Evolutionary conservation across 2,797 vertebrate species (phyloP).

Genomic region (Siniperca undulata): DNA sequence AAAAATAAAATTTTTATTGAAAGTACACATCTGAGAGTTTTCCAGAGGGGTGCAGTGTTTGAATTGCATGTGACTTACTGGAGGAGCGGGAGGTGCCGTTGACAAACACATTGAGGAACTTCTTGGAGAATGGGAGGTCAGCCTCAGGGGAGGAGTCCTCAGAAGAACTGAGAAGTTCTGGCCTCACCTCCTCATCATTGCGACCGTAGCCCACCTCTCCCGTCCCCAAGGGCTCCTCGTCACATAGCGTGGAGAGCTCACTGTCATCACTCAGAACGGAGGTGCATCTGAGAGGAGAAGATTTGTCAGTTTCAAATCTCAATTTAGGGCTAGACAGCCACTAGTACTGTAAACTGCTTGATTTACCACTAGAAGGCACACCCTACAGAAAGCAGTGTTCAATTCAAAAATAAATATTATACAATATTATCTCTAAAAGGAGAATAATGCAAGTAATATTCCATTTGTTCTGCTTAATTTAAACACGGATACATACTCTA

Average conservation of each 20-base stretch:
- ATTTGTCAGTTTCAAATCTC: conserved; percentile 9
- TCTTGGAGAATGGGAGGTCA: conserved; percentile 97
- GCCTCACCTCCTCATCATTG: conserved; percentile 73
- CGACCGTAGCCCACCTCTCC: conserved; percentile 79
- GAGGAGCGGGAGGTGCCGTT: conserved; percentile 98
- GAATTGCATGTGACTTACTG: conserved; percentile 86
- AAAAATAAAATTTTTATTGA: background rate
- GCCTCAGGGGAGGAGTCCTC: conserved; percentile 96
- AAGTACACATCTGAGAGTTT: conserved; percentile 5
- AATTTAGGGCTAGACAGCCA: background rate
- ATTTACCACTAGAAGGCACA: background rate
- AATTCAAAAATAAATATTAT: background rate
- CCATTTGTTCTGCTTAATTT: background rate
- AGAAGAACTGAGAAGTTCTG: conserved; percentile 86
- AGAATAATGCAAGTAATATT: background rate
- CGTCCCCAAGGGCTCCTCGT: conserved; percentile 84
- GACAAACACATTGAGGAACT: conserved; percentile 99
- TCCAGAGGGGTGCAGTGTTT: background rate
- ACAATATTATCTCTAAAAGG: background rate
- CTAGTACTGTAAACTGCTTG: background rate
- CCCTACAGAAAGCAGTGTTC: background rate
- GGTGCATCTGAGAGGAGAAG: conserved; percentile 84
- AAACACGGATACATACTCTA: background rate
- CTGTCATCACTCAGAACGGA: conserved; percentile 93
- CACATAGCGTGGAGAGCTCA: conserved; percentile 89